These are phyloP conservation scores for Oncorhynchus masou DNA, from an alignment of 2,113 vertebrate species.

Conservation along the genomic window DNA sequence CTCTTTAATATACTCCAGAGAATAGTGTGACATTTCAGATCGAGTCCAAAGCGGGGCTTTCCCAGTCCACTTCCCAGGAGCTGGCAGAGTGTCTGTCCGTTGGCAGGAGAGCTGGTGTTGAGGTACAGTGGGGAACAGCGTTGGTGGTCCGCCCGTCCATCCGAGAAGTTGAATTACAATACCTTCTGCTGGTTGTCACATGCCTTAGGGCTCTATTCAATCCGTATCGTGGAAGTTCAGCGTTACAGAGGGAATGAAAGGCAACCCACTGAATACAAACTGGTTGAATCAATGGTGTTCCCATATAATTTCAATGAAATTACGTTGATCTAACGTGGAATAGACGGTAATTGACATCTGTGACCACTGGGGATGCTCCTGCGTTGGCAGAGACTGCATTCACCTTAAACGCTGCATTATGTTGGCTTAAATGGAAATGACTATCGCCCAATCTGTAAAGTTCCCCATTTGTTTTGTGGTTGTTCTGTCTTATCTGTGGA, in stretches of 20 bases:
- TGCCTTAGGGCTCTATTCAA: no score
- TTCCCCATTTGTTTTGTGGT: neutral
- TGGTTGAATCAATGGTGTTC: no score
- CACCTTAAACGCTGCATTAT: no score
- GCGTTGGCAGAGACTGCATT: no score
- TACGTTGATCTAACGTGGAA: no score
- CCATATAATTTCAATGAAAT: no score
- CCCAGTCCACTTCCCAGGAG: slow-evolving; percentile 44
- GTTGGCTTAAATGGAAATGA: no score
- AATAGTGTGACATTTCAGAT: slow-evolving; percentile 44
- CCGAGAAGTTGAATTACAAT: slow-evolving; percentile 24
- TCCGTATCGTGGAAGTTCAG: no score
- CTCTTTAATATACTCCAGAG: slow-evolving; percentile 39
- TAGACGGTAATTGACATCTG: no score
- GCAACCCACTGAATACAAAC: no score
- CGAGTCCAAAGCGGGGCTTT: slow-evolving; percentile 50
- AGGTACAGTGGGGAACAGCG: slow-evolving; percentile 17
- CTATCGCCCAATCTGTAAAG: neutral
- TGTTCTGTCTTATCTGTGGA: slow-evolving; percentile 4
- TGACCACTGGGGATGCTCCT: no score
- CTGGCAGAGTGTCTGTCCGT: slow-evolving; percentile 37
- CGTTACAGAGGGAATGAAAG: neutral
- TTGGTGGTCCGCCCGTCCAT: slow-evolving; percentile 28
- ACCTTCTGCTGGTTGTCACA: slow-evolving; percentile 9
- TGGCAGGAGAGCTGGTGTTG: slow-evolving; percentile 23